Evolutionary conservation across 2,797 vertebrate genomes (phyloP).

Genomic region (Cirrhinus mrigala): DNA sequence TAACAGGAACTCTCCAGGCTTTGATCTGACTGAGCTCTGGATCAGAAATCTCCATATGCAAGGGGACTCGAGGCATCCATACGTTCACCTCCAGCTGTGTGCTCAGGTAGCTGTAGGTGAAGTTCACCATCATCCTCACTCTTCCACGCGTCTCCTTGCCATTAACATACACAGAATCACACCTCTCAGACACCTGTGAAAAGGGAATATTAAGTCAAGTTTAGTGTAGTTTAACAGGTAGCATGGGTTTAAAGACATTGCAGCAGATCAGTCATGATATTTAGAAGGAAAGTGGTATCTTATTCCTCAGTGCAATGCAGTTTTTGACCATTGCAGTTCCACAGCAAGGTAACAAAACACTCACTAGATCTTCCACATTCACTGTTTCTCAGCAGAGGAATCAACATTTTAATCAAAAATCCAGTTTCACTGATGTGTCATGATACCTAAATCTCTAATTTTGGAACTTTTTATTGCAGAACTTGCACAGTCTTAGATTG

Average conservation of each 20-base stretch:
- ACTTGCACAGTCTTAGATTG: not conserved
- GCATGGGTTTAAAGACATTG: not conserved
- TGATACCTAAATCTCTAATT: constrained; percentile 8
- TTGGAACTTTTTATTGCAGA: not conserved
- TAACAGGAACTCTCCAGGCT: constrained; percentile 88
- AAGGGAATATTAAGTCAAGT: not conserved
- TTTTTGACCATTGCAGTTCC: not conserved
- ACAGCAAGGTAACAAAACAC: not conserved
- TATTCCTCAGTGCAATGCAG: not conserved
- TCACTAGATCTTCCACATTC: not conserved
- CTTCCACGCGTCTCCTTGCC: constrained; percentile 92
- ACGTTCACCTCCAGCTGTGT: constrained; percentile 87
- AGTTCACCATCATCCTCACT: constrained; percentile 84
- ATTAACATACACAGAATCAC: constrained; percentile 91
- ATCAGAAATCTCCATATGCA: constrained; percentile 90
- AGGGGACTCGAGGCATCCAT: constrained; percentile 91
- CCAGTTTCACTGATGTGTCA: not conserved
- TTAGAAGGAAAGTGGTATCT: not conserved
- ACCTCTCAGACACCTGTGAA: constrained; percentile 88
- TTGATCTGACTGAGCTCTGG: constrained; percentile 94
- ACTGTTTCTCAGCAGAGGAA: not conserved
- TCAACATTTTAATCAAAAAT: not conserved
- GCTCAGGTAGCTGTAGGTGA: constrained; percentile 90
- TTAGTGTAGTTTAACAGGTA: not conserved
- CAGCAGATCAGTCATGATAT: not conserved